Base-by-base conservation (phyloP, 2,888 invertebrate genomes). In the Adelognathus sp. region DNA sequence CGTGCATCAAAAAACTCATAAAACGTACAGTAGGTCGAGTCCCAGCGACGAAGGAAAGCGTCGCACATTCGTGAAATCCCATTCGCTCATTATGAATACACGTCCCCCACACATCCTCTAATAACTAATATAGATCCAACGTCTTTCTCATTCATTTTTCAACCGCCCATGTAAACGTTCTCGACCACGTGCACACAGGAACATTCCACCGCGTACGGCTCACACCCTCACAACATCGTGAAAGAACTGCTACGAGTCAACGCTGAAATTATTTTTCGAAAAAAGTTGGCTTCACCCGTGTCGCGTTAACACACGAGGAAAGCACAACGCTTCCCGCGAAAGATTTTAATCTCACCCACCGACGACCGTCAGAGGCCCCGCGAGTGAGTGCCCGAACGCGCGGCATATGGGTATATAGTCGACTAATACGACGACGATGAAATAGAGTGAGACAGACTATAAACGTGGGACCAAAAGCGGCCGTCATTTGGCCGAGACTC, bases 401-500 rank as follows among this genome's bases (percentile, higher is more conserved):
- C 64, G 76, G 74, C 74, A 81, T 79, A 79, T 79, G 76, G 64
- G 73, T 54, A 44, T 75, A 36, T 54, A 44, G 54, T 11, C 46
- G 46, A 24, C 24, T 67, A 44, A 61, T 52, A 52, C 69, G 56
- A 33, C n/a, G 39, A 50, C 71, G 67, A 60, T 69, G 79, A 72
- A 74, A 50, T 16, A 54, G 67, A 75, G 72, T 44, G 58, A 75
- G 75, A 66, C 36, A 54, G 73, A 64, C 77, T 84, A 84, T n/a
- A n/a, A n/a, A n/a, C 88, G 89, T 89, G 89, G 89, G 89, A 90
- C 88, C 88, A 86, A 77, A 61, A 61, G 67, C 71, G 76, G 72
- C 85, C 87, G 87, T 89, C 88, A 89, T 90, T 90, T 89, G 88
- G 88, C 80, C 85, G 83, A 85, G 84, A 85, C 83, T n/a, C n/a